Percentiles rank a stretch among this genome's conserved stretches.
phyloP scores from a whole-genome alignment of 2,888 invertebrate genomes.

The Eudasyphora cyanicolor region DNA sequence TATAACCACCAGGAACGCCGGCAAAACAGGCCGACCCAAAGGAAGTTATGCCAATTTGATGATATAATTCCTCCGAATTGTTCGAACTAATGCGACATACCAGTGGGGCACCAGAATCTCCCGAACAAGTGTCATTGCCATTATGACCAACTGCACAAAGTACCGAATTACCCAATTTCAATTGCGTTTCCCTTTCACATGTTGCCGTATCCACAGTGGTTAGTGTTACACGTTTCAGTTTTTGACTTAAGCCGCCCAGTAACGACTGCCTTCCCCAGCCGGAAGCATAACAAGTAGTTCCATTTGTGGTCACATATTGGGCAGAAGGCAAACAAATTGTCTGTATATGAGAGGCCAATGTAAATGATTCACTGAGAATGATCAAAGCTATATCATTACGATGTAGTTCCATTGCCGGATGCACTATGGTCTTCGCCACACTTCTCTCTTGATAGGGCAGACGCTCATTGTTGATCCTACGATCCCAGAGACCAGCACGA shows the following conservation, averaged over 20 bases:
- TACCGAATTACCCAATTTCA: not conserved
- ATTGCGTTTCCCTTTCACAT: not conserved
- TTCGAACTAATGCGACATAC: not conserved
- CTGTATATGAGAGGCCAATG: not conserved
- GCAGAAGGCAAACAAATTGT: not conserved
- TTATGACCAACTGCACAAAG: not conserved
- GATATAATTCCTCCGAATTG: not conserved
- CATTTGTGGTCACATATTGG: not conserved
- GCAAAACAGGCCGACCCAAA: not conserved
- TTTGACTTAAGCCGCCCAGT: not conserved
- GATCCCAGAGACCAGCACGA: constrained; percentile 8
- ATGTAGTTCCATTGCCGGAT: not conserved
- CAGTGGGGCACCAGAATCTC: not conserved
- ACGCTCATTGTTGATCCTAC: not conserved
- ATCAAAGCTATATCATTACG: not conserved
- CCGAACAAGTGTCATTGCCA: not conserved
- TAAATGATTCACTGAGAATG: not conserved
- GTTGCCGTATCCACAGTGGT: not conserved
- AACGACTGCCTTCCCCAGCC: not conserved
- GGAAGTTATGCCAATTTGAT: constrained; percentile 1
- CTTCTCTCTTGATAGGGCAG: not conserved
- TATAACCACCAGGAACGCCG: not conserved
- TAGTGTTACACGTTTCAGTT: not conserved
- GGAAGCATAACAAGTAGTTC: not conserved
- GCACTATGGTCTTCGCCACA: not conserved